Base-by-base conservation (phyloP, 1,140 invertebrate species). In the Orius laevigatus region DNA sequence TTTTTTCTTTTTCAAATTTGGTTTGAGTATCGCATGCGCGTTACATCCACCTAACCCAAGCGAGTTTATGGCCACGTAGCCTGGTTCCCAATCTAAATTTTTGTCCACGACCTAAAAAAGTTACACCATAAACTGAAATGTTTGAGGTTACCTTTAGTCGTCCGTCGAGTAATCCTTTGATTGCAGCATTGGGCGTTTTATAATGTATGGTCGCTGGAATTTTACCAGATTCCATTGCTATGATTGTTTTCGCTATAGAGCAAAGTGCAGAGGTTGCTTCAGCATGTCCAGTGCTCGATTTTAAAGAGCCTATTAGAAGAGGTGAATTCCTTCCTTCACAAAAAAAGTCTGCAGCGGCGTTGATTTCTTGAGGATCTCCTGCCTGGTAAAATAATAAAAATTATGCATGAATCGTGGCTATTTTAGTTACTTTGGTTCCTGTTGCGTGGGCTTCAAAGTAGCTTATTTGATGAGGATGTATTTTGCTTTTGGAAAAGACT, bases 31-130 rank as follows among this genome's bases (percentile, higher is more conserved):
- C 0, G 89, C 66, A 64, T 97, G 92, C 10, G 86, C 90, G 68
- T 98, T 97, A 12, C 91, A 86, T 42, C 94, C 94, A 48, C 93
- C 94, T 67, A 97, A 97, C 14, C 94, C 94, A 65, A 97, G 97
- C 2, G 89, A 95, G 65, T 96, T 97, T 1, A 97, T 59, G 4
- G 76, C 91, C 33, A 87, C 76, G 20, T 88, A 67, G 9, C 87
- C 86, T 14, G 88, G 88, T 31, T 83, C 78, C 78, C 84, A 92
- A 11, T 75, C 72, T 34, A 73, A 78, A 49, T 79, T 74, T 59
- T 79, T 73, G 53, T 79, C 72, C 3, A 96, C 83, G 16, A 95
- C 88, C 68, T 73, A 51, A 51, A 56, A 38, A 44, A 19, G 36
- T 46, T 25, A 46, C 8, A 25, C 25, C 25, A 25, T 25, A 4